phyloP scores from a whole-genome alignment of 2,113 vertebrate genomes.

The Sialia sialis region DNA sequence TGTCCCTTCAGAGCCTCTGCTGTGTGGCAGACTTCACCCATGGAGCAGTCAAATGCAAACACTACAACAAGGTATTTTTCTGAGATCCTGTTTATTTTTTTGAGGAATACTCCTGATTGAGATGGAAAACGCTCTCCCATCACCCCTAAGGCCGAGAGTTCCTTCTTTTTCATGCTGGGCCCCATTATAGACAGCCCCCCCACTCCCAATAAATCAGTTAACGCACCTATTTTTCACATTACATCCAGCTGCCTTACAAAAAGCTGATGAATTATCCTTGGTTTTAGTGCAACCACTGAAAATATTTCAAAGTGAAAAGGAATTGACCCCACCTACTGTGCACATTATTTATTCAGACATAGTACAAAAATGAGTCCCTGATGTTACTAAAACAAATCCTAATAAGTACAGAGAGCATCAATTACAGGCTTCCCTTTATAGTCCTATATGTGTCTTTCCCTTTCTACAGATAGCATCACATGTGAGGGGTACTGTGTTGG shows the following conservation, averaged over 20 bases:
- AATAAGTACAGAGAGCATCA: conserved; percentile 64
- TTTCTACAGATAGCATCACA: conserved; percentile 47
- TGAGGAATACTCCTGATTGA: conserved; percentile 43
- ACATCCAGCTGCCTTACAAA: conserved; percentile 45
- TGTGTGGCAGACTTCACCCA: not conserved
- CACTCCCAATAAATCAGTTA: conserved; percentile 28
- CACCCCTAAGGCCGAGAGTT: conserved; percentile 32
- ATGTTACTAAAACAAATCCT: conserved; percentile 73
- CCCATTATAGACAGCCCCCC: not conserved
- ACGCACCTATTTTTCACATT: conserved; percentile 37
- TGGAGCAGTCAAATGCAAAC: not conserved
- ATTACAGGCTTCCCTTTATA: conserved; percentile 63
- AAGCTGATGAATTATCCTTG: conserved; percentile 66
- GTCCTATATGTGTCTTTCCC: conserved; percentile 55
- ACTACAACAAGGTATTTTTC: not conserved
- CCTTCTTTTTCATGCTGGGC: not conserved
- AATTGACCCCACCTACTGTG: conserved; percentile 71
- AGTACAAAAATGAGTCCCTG: conserved; percentile 70
- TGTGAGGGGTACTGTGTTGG: conserved; percentile 21
- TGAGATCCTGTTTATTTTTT: conserved; percentile 1
- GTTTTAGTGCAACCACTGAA: conserved; percentile 42
- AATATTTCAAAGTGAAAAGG: conserved; percentile 69
- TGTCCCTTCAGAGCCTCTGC: not conserved
- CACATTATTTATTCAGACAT: conserved; percentile 74
- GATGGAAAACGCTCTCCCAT: conserved; percentile 51